These are phyloP conservation scores for Lacerta agilis DNA, from an alignment of 2,797 vertebrate genomes.

Conservation along the genomic window DNA sequence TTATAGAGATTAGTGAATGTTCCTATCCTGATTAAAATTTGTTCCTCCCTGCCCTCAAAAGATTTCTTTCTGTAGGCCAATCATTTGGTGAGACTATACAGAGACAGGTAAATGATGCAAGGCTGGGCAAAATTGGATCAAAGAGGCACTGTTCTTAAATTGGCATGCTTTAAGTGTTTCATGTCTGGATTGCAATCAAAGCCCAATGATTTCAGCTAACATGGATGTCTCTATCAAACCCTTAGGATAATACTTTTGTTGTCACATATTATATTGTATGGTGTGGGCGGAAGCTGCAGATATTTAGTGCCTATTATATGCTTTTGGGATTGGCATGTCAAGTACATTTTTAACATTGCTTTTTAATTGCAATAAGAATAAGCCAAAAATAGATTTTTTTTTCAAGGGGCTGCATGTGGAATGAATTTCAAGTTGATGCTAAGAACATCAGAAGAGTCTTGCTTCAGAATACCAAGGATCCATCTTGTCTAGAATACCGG, in stretches of 20 bases:
- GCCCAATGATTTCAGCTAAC: conserved; percentile 55
- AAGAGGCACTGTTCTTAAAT: conserved; percentile 64
- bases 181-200: conserved; percentile 66
- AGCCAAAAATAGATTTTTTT: too few relatives aligned
- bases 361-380: too few relatives aligned
- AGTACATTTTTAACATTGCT: too few relatives aligned
- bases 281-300: too few relatives aligned
- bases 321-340: too few relatives aligned
- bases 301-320: too few relatives aligned
- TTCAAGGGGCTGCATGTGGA: too few relatives aligned
- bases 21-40: conserved; percentile 35
- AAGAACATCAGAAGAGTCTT: neutral
- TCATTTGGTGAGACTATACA: conserved; percentile 47
- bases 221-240: conserved; percentile 50
- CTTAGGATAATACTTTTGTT: conserved; percentile 54
- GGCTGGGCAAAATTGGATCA: conserved; percentile 53
- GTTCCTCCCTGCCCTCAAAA: conserved; percentile 30
- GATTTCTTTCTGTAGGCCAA: conserved; percentile 40
- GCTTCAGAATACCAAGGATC: neutral
- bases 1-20: conserved; percentile 12
- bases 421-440: neutral
- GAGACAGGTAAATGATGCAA: conserved; percentile 52
- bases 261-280: too few relatives aligned
- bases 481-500: neutral
- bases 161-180: conserved; percentile 40